These are phyloP conservation scores for Pseudorectes ferrugineus DNA, from an alignment of 2,113 vertebrate species.

Conservation along the genomic window DNA sequence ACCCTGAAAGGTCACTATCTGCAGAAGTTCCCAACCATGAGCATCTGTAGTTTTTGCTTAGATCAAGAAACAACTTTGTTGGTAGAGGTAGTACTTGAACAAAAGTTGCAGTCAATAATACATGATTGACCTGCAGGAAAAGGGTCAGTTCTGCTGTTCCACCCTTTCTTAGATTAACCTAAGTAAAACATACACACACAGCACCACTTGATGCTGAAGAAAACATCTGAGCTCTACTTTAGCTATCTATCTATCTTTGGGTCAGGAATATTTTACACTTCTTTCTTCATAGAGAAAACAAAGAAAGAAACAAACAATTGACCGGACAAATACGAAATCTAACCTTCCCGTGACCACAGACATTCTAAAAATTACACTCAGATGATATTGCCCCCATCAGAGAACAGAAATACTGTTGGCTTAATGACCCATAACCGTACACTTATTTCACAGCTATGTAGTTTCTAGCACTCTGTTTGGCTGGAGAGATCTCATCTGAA, in stretches of 20 bases:
- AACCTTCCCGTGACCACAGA: not conserved
- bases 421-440: not conserved
- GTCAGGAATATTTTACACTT: not conserved
- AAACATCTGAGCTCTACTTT: not conserved
- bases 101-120: not conserved
- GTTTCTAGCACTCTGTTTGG: not conserved
- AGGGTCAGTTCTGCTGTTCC: not conserved
- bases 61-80: not conserved
- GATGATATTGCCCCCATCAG: not conserved
- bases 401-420: not conserved
- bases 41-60: not conserved
- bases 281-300: not conserved
- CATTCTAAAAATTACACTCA: not conserved
- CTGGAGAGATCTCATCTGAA: conserved; percentile 21
- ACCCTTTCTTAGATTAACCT: not conserved
- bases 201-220: not conserved
- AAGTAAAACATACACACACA: not conserved
- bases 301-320: not conserved
- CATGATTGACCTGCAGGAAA: not conserved
- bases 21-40: not conserved
- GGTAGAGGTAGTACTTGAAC: not conserved
- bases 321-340: not conserved
- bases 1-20: not conserved
- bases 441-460: conserved; percentile 33
- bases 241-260: not conserved